These are phyloP conservation scores for Eupithecia vulgata DNA, from an alignment of 2,888 invertebrate genomes.

Conservation along the genomic window DNA sequence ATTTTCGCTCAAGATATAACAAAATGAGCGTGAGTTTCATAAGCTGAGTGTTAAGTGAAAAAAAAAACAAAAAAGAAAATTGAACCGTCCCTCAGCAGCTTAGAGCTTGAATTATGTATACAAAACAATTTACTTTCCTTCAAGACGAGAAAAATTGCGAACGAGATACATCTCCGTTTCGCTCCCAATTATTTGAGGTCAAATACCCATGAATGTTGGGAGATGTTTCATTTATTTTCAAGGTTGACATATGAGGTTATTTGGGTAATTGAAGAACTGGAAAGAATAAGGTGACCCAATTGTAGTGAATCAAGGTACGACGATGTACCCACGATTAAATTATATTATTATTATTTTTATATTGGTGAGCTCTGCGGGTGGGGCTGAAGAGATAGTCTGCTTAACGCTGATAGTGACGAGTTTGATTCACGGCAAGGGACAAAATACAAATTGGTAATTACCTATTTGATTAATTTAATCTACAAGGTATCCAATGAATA, in stretches of 20 bases:
- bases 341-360: no score
- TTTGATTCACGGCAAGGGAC: background rate
- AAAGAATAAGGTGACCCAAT: background rate
- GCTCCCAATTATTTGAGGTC: slow-evolving; percentile 36
- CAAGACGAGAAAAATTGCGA: slow-evolving; percentile 44
- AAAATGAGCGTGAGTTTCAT: background rate
- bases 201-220: slow-evolving; percentile 7
- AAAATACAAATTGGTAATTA: no score
- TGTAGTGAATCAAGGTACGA: background rate
- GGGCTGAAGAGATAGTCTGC: background rate
- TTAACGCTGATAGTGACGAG: background rate
- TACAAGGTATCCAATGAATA: background rate
- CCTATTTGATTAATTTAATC: no score
- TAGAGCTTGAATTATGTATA: slow-evolving; percentile 47
- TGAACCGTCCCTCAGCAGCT: slow-evolving; percentile 31
- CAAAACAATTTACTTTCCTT: slow-evolving; percentile 47
- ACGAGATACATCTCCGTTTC: slow-evolving; percentile 37
- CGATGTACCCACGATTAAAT: background rate
- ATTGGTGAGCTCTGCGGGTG: background rate
- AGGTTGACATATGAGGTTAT: background rate
- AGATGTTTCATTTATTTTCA: background rate
- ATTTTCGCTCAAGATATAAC: background rate
- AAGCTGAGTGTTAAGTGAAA: background rate
- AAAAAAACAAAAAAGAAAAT: slow-evolving; percentile 23
- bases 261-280: background rate